phyloP scores from a whole-genome alignment of 2,113 vertebrate species.

The Phoxinus phoxinus region DNA sequence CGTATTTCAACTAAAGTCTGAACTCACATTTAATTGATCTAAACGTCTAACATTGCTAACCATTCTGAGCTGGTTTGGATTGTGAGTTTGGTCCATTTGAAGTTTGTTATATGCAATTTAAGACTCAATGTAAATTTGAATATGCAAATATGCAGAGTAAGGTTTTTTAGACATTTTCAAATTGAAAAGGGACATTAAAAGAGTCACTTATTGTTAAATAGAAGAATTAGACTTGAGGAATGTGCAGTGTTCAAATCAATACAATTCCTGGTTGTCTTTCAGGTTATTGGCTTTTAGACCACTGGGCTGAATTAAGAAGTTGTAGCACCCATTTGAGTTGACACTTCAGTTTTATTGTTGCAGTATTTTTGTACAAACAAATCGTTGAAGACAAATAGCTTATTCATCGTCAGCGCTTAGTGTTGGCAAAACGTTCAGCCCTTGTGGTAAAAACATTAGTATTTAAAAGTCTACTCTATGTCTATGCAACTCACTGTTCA shows the following conservation, averaged over 20 bases:
- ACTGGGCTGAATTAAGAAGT: slow-evolving; percentile 62
- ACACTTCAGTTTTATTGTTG: slow-evolving; percentile 60
- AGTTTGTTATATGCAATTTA: neutral
- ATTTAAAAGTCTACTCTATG: slow-evolving; percentile 63
- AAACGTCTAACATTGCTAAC: slow-evolving; percentile 24
- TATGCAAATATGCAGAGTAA: neutral
- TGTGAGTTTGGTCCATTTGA: slow-evolving; percentile 31
- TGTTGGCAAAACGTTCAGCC: slow-evolving; percentile 58
- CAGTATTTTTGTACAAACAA: slow-evolving; percentile 64
- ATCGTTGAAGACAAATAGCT: slow-evolving; percentile 62
- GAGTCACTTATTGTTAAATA: neutral
- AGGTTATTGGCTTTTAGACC: slow-evolving; percentile 56
- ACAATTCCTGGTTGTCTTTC: slow-evolving; percentile 19
- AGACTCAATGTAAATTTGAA: slow-evolving; percentile 11
- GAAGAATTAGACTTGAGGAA: neutral
- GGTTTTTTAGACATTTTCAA: neutral
- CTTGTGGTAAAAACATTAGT: slow-evolving; percentile 56
- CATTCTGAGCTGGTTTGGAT: neutral
- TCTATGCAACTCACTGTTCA: slow-evolving; percentile 60
- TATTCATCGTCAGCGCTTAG: slow-evolving; percentile 55
- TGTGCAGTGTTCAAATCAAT: slow-evolving; percentile 49
- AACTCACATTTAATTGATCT: slow-evolving; percentile 3
- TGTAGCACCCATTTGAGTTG: slow-evolving; percentile 68
- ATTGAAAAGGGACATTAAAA: neutral
- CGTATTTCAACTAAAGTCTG: slow-evolving; percentile 1